Evolutionary conservation across 2,888 invertebrate genomes (phyloP), one percentile per base, ranked within the genome.

Genomic region (Leucoma salicis): DNA sequence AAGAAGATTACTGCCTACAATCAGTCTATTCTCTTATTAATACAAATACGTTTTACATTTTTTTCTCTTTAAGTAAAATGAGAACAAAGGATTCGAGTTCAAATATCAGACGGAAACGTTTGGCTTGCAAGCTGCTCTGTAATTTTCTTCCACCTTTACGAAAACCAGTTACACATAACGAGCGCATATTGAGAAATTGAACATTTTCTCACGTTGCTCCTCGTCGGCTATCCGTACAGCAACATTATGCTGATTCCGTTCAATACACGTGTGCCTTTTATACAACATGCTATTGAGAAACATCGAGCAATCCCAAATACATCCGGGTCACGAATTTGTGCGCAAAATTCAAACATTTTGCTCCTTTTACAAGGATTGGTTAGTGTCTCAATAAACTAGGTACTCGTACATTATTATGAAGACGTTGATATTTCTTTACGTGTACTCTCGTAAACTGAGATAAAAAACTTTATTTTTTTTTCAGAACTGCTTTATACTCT

Each of bases 201-300:
- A 46, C 67, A 65, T 66, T 66, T 60, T 59, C 68, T 74, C 82
- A 81, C 81, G 80, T 80, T 70, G 56, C 56, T 59, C 42, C 66
- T 64, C 70, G 66, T 66, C 70, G 66, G 63, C 74, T 74, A 74
- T 72, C 67, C 65, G 64, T n/a, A n/a, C 58, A 52, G 59, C 63
- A 60, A 64, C 70, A 77, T 81, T 82, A 80, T 78, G 78, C 75
- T 78, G 79, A 82, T 79, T 75, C 67, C 58, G 52, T 55, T 54
- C 63, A 53, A 63, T 63, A 68, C 67, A 65, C 61, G 65, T 63
- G 31, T 31, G 44, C 46, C 50, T 43, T 38, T 13, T 29, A 29
- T 29, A 29, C 12, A 13, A 29, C 53, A 50, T 64, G 63, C 57
- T 59, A 60, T 53, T n/a, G 29, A 42, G 14, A 8, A 34, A 3